Evolutionary conservation across 1,140 invertebrate species (phyloP), one percentile per base, ranked within the genome.

Genomic region (Dinoponera quadriceps): DNA sequence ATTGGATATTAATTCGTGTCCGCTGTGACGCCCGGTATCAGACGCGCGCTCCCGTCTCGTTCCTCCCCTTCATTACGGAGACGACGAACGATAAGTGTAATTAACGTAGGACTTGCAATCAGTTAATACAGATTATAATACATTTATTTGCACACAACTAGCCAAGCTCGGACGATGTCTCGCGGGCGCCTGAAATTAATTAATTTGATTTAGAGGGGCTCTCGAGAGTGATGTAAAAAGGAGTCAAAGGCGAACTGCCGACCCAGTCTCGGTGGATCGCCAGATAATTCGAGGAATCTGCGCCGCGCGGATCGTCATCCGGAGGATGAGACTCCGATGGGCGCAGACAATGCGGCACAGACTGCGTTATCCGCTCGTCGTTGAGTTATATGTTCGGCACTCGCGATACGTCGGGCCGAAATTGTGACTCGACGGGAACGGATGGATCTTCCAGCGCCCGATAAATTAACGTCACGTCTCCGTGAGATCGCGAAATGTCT

Each of bases 361-460:
- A 11, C 11, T 62, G 25, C 38, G 29, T 63, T 49, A 75, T 75
- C 14, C 33, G 13, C 44, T 44, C 20, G 2, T n/a, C 25, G 38
- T 62, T 49, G 55, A 29, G 25, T 49, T 29, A 29, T 18, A 74
- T 9, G 38, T 2, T 63, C 22, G 13, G 27, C 27, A 63, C 2
- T 29, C 13, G 13, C 18, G 38, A 20, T 5, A 29, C 27, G 27
- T 62, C 25, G 18, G 25, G 2, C n/a, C 49, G 25, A 63, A 75
- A 75, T 29, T 29, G 38, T 49, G 57, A 74, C 62, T 62, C 14
- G 55, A 75, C n/a, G 25, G 38, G 62, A 74, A 74, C 25, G 11
- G 25, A 62, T 60, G 33, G 54, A 62, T 48, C 33, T 38, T 55
- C 38, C 18, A 48, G n/a, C 16, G 7, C 22, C 44, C 1, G 18